phyloP scores from a whole-genome alignment of 2,888 invertebrate genomes.

The Nomada hirtipes region DNA sequence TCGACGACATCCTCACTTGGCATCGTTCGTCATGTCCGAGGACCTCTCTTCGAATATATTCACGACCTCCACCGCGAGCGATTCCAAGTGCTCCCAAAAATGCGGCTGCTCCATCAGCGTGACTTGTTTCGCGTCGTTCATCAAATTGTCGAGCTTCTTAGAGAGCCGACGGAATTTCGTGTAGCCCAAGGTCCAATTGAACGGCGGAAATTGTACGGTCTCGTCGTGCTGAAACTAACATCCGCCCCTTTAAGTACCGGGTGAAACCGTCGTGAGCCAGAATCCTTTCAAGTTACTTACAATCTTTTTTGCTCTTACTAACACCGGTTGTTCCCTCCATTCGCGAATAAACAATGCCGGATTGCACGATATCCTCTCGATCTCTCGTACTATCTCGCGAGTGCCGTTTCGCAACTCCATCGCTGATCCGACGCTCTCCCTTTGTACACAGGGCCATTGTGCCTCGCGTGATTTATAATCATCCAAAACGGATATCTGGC shows the following conservation, averaged over 20 bases:
- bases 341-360: constrained; percentile 83
- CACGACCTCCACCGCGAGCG: constrained; percentile 66
- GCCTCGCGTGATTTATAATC: constrained; percentile 83
- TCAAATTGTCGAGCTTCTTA: constrained; percentile 70
- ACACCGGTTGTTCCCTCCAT: constrained; percentile 82
- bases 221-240: constrained; percentile 70
- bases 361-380: constrained; percentile 85
- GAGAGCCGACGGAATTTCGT: constrained; percentile 73
- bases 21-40: constrained; percentile 57
- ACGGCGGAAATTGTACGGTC: constrained; percentile 60
- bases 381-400: constrained; percentile 82
- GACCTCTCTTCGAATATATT: constrained; percentile 62
- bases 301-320: constrained; percentile 68
- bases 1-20: constrained; percentile 36
- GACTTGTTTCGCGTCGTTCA: constrained; percentile 61
- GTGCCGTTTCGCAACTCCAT: constrained; percentile 79
- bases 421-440: constrained; percentile 82
- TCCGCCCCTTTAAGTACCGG: constrained; percentile 52
- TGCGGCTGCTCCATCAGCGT: constrained; percentile 69
- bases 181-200: constrained; percentile 80
- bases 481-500: constrained; percentile 82
- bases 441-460: constrained; percentile 85
- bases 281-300: constrained; percentile 62
- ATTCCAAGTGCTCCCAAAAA: constrained; percentile 61
- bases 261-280: neutral